Conservation (phyloP, 2,888 invertebrate genomes). For the Drosophila putrida region DNA sequence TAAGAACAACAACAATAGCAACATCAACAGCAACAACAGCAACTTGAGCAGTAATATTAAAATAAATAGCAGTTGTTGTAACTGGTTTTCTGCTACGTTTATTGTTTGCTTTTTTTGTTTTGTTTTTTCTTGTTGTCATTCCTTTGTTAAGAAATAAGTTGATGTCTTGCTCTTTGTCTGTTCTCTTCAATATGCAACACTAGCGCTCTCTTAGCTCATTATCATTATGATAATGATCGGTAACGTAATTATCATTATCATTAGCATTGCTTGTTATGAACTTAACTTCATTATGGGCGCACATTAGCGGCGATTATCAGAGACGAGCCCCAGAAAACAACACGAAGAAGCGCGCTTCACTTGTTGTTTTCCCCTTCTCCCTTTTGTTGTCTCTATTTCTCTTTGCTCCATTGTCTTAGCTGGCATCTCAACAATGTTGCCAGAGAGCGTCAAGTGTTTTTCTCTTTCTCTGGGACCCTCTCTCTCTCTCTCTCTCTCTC, state of each 20-base stretch:
- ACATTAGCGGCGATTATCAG: constrained; percentile 69
- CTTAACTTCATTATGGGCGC: constrained; percentile 53
- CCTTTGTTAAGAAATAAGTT: constrained; percentile 14
- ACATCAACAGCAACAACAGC: constrained; percentile 24
- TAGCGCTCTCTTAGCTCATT: constrained; percentile 42
- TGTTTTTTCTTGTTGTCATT: constrained; percentile 30
- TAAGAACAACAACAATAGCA: constrained; percentile 40
- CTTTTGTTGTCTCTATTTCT: constrained; percentile 1
- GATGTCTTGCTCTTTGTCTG: constrained; percentile 28
- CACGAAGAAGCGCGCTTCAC: constrained; percentile 48
- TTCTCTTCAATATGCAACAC: constrained; percentile 11
- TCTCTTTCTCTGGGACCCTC: background rate
- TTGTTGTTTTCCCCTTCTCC: constrained; percentile 31
- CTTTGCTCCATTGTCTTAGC: constrained; percentile 47
- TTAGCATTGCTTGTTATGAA: constrained; percentile 37
- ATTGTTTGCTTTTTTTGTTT: constrained; percentile 32
- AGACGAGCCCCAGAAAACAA: constrained; percentile 41
- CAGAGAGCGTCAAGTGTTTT: constrained; percentile 7
- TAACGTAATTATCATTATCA: constrained; percentile 28
- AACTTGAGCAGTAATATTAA: constrained; percentile 48
- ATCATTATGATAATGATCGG: constrained; percentile 13
- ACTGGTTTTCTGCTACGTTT: constrained; percentile 64
- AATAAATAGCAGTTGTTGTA: constrained; percentile 68
- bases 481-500: constrained; percentile 8
- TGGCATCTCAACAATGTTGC: constrained; percentile 72